phyloP scores from a whole-genome alignment of 2,888 invertebrate genomes.

The Drosophila kanekoi region DNA sequence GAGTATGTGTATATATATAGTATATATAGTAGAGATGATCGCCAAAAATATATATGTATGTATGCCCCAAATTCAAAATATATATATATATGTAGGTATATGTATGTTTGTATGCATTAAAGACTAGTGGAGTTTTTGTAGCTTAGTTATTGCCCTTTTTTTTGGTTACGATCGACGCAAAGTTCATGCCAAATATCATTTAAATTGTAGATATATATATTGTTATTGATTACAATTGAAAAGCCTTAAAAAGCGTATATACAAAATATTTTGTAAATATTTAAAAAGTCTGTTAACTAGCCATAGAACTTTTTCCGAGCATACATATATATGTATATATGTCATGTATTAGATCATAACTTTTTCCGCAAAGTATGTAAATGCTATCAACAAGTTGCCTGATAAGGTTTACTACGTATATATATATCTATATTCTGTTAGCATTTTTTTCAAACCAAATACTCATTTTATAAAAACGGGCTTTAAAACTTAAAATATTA shows the following conservation, averaged over 20 bases:
- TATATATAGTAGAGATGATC: constrained; percentile 63
- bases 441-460: constrained; percentile 32
- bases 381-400: constrained; percentile 56
- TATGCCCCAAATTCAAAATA: constrained; percentile 14
- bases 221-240: constrained; percentile 56
- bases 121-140: constrained; percentile 66
- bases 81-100: constrained; percentile 39
- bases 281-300: constrained; percentile 76
- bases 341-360: constrained; percentile 44
- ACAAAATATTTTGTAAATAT: constrained; percentile 80
- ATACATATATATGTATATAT: constrained; percentile 19
- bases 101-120: constrained; percentile 47
- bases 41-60: constrained; percentile 66
- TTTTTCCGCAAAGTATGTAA: constrained; percentile 33
- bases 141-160: constrained; percentile 71
- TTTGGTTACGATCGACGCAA: constrained; percentile 55
- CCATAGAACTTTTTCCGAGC: constrained; percentile 40
- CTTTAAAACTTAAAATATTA: constrained; percentile 46
- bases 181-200: constrained; percentile 26
- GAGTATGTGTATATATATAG: constrained; percentile 17
- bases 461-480: constrained; percentile 34
- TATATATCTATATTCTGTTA: neutral
- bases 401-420: constrained; percentile 5
- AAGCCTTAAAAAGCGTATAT: constrained; percentile 78
- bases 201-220: constrained; percentile 25